Evolutionary conservation across 1,140 invertebrate genomes (phyloP).

Genomic region (Lepidurus packardi): DNA sequence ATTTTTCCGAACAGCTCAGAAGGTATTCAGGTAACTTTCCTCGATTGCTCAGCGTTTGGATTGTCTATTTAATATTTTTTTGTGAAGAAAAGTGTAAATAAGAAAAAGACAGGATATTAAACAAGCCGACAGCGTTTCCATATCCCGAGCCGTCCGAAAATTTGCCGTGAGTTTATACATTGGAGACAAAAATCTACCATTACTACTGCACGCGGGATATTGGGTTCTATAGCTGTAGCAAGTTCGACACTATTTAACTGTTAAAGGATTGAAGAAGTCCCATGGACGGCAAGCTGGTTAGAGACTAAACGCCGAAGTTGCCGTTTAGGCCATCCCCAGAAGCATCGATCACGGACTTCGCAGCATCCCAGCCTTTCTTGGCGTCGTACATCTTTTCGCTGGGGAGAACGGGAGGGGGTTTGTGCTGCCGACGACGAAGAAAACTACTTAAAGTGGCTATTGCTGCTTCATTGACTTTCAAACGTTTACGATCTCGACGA

Average conservation of each 20-base stretch:
- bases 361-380: not conserved
- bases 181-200: no score
- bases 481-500: not conserved
- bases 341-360: not conserved
- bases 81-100: not conserved
- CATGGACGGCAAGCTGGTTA: not conserved
- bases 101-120: not conserved
- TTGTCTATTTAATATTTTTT: not conserved
- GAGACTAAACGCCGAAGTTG: not conserved
- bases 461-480: slow-evolving; percentile 9
- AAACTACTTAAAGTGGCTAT: not conserved
- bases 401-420: no score
- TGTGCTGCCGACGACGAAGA: no score
- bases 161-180: no score
- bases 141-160: not conserved
- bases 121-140: not conserved
- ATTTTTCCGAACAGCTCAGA: no score
- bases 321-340: not conserved
- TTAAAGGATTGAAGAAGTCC: slow-evolving; percentile 6
- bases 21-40: no score
- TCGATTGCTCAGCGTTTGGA: no score
- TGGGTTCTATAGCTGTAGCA: not conserved
- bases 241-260: not conserved
- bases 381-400: no score
- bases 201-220: not conserved